Evolutionary conservation across 2,888 invertebrate genomes (phyloP).

Genomic region (Caenorhabditis angaria): DNA sequence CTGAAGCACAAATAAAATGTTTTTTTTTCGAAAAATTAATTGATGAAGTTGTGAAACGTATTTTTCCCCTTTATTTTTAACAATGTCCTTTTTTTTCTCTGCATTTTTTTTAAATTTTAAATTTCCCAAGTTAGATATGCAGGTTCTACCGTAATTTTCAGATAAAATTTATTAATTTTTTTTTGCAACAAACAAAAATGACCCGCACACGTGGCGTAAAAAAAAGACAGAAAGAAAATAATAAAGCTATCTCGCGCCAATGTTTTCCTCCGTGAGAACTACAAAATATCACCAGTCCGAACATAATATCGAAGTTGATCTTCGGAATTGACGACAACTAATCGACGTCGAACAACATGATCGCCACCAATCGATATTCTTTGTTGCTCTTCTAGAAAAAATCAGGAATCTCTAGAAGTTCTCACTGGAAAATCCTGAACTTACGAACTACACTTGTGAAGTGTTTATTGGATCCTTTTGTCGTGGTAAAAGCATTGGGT

Average conservation of each 20-base stretch:
- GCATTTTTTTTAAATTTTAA: too few relatives aligned
- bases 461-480: background rate
- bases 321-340: conserved; percentile 71
- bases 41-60: too few relatives aligned
- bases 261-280: conserved; percentile 5
- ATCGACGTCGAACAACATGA: conserved; percentile 65
- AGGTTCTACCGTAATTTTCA: too few relatives aligned
- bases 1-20: too few relatives aligned
- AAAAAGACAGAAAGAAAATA: conserved; percentile 5
- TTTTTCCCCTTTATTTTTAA: too few relatives aligned
- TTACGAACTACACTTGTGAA: conserved; percentile 10
- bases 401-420: background rate
- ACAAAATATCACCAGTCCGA: conserved; percentile 48
- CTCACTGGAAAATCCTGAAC: background rate
- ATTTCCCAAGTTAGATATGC: too few relatives aligned
- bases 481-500: background rate
- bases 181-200: too few relatives aligned
- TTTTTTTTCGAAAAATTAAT: too few relatives aligned
- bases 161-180: too few relatives aligned
- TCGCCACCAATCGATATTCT: conserved; percentile 68
- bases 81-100: too few relatives aligned
- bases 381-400: conserved; percentile 63
- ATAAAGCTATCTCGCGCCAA: conserved; percentile 21
- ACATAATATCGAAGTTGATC: conserved; percentile 65
- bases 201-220: conserved; percentile 44